A percentile compares a stretch with the other conserved stretches of the same genome.
These are phyloP conservation scores for Ctenomys sociabilis DNA, from an alignment of 2,113 vertebrate species.

Conservation along the genomic window DNA sequence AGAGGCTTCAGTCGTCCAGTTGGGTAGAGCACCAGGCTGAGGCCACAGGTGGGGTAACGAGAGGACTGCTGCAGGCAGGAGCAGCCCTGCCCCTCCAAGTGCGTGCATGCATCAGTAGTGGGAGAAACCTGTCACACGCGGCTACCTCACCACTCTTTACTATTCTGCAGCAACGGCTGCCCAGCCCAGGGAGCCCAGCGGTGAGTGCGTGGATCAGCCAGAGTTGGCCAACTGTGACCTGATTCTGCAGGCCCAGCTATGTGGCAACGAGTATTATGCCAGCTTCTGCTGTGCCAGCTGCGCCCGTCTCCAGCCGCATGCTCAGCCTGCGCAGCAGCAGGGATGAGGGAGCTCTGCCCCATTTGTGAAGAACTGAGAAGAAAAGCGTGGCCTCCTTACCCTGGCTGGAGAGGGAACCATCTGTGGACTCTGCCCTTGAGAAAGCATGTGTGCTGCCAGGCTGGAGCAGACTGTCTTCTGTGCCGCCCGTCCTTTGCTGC, in stretches of 20 bases:
- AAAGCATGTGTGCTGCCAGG: neutral
- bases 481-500: neutral
- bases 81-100: too few relatives aligned
- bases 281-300: conserved; percentile 98
- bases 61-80: neutral
- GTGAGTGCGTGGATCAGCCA: conserved; percentile 92
- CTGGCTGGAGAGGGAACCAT: neutral
- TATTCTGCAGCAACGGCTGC: conserved; percentile 56
- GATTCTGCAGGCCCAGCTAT: conserved; percentile 94
- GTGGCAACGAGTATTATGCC: conserved; percentile 93
- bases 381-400: neutral
- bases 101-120: too few relatives aligned
- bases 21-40: neutral
- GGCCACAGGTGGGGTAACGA: neutral
- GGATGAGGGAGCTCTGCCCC: conserved; percentile 71
- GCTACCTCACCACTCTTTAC: neutral
- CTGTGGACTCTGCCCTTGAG: neutral
- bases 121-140: neutral
- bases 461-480: neutral
- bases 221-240: conserved; percentile 96
- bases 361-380: neutral
- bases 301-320: conserved; percentile 74
- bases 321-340: conserved; percentile 43
- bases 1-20: neutral
- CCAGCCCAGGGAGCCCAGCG: conserved; percentile 68